Conservation (phyloP, 2,888 invertebrate species). For the Chymomyza procnemis region DNA sequence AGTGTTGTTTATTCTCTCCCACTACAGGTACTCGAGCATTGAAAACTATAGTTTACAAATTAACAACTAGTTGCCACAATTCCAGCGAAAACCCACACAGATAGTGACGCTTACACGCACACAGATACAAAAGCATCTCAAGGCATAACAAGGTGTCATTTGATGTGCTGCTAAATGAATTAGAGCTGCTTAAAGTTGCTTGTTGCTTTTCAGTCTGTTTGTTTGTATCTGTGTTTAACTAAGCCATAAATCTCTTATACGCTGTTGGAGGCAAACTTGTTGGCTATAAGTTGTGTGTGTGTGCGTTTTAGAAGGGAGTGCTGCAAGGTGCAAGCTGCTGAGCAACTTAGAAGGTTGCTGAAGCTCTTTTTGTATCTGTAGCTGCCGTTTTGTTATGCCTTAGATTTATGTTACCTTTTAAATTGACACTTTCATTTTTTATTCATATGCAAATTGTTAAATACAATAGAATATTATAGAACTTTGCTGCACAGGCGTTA, state of each 20-base stretch:
- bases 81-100: constrained; percentile 50
- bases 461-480: not conserved
- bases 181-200: constrained; percentile 13
- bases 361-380: not conserved
- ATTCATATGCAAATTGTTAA: constrained; percentile 57
- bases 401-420: constrained; percentile 35
- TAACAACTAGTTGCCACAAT: constrained; percentile 65
- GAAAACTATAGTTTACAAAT: constrained; percentile 25
- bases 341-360: too few relatives aligned
- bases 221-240: not conserved
- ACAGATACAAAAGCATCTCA: constrained; percentile 37
- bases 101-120: constrained; percentile 1
- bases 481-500: constrained; percentile 25
- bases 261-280: not conserved
- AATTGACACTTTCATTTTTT: constrained; percentile 58
- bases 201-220: not conserved
- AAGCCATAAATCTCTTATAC: constrained; percentile 36
- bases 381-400: not conserved
- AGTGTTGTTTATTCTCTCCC: not conserved
- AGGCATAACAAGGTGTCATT: constrained; percentile 64
- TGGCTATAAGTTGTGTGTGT: not conserved
- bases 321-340: not conserved
- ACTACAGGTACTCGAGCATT: not conserved
- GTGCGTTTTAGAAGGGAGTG: not conserved
- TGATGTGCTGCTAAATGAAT: constrained; percentile 23